phyloP scores from a whole-genome alignment of 2,888 invertebrate genomes.

The Arctia plantaginis region DNA sequence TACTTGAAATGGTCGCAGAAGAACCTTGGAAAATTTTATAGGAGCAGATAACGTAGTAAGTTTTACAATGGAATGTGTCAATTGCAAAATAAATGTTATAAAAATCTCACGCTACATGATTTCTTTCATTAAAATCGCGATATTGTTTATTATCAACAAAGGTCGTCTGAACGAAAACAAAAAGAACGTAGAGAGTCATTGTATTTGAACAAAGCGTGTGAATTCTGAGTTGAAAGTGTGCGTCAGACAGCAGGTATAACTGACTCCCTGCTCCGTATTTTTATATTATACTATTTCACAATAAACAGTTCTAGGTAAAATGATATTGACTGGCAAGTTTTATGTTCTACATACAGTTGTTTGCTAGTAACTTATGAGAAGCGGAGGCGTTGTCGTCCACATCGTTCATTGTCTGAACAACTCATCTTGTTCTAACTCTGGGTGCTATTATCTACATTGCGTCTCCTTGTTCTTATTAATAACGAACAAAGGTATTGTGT shows the following conservation, averaged over 20 bases:
- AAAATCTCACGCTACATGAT: conserved; percentile 83
- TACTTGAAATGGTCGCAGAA: conserved; percentile 32
- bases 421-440: conserved; percentile 46
- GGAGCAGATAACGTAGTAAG: conserved; percentile 28
- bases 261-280: conserved; percentile 50
- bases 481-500: conserved; percentile 35
- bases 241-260: conserved; percentile 67
- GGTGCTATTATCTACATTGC: conserved; percentile 15
- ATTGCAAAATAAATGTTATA: conserved; percentile 77
- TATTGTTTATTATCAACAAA: conserved; percentile 85
- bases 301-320: conserved; percentile 48
- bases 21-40: conserved; percentile 49
- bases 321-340: conserved; percentile 61
- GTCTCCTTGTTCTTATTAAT: conserved; percentile 28
- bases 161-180: conserved; percentile 85
- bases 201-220: conserved; percentile 83
- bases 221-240: conserved; percentile 82
- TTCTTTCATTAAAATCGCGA: conserved; percentile 82
- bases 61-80: conserved; percentile 66
- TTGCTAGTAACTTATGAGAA: conserved; percentile 53
- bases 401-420: conserved; percentile 57
- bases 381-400: conserved; percentile 51
- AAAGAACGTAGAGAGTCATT: conserved; percentile 84
- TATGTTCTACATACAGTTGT: conserved; percentile 38
- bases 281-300: conserved; percentile 58